These are phyloP conservation scores for Sebastes nivosus DNA, from an alignment of 2,797 vertebrate genomes.

Conservation along the genomic window DNA sequence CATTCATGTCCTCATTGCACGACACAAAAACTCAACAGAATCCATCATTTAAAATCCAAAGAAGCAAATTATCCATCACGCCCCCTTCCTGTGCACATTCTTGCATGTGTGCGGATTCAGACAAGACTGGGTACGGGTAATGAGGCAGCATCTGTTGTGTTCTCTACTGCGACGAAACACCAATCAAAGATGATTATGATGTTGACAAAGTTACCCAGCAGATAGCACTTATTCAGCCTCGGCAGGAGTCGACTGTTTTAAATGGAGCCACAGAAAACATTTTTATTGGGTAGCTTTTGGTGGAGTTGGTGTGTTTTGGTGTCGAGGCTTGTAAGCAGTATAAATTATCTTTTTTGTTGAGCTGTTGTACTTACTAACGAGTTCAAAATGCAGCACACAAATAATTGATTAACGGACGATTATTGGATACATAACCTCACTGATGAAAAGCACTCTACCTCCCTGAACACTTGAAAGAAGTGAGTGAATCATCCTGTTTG, in stretches of 20 bases:
- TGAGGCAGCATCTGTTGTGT: constrained; percentile 76
- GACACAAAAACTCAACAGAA: not conserved
- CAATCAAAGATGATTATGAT: constrained; percentile 81
- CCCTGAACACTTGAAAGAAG: not conserved
- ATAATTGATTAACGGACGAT: not conserved
- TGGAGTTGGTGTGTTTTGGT: not conserved
- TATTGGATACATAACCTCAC: not conserved
- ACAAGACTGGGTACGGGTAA: constrained; percentile 59
- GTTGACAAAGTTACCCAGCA: constrained; percentile 75
- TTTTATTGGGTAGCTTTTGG: constrained; percentile 17
- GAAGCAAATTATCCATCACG: constrained; percentile 19
- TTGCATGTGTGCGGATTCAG: constrained; percentile 33
- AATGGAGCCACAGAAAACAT: constrained; percentile 39
- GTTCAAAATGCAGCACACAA: not conserved
- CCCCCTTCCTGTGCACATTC: constrained; percentile 31
- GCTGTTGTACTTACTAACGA: constrained; percentile 22
- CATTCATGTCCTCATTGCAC: not conserved
- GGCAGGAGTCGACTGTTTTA: constrained; percentile 58
- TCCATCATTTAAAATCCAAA: constrained; percentile 5
- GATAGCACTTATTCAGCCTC: constrained; percentile 64
- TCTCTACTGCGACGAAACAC: constrained; percentile 58
- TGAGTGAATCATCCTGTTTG: not conserved
- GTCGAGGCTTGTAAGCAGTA: not conserved
- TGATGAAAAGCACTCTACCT: not conserved
- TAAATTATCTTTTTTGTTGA: not conserved